phyloP scores from a whole-genome alignment of 2,888 invertebrate species.

The Archips crataeganus region DNA sequence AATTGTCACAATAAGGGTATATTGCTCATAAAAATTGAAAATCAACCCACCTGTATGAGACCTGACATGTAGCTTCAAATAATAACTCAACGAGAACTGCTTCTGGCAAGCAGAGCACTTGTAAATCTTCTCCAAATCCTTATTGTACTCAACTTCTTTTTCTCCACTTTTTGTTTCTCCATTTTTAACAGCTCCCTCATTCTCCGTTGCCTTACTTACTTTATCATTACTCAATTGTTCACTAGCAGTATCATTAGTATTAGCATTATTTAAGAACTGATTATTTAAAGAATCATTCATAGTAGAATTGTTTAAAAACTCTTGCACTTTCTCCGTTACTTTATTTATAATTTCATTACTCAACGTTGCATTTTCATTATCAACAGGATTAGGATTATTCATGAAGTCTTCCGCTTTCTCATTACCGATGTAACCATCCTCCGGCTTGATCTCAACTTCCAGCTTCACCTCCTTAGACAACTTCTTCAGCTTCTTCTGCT shows the following conservation, averaged over 20 bases:
- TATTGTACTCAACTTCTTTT: conserved; percentile 34
- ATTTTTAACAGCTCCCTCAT: conserved; percentile 30
- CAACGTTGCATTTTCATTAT: not conserved
- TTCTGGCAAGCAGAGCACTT: conserved; percentile 79
- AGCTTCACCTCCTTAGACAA: conserved; percentile 43
- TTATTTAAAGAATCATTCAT: not conserved
- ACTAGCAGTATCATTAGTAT: not conserved
- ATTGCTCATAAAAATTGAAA: not conserved
- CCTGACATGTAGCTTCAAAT: conserved; percentile 75
- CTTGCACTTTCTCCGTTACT: conserved; percentile 19
- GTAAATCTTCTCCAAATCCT: conserved; percentile 70
- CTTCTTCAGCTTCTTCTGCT: conserved; percentile 65
- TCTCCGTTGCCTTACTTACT: conserved; percentile 38
- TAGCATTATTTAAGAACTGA: conserved; percentile 21
- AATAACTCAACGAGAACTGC: conserved; percentile 76
- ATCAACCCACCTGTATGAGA: conserved; percentile 73
- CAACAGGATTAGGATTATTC: conserved; percentile 36
- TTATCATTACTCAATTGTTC: conserved; percentile 37
- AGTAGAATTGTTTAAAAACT: conserved; percentile 20
- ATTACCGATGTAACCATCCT: conserved; percentile 76
- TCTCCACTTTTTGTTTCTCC: conserved; percentile 23
- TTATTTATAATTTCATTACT: conserved; percentile 24
- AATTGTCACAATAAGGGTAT: too few relatives aligned
- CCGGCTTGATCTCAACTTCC: conserved; percentile 73
- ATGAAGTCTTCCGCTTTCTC: conserved; percentile 62